phyloP scores from a whole-genome alignment of 2,888 invertebrate genomes.

The Chymomyza fuscimana region DNA sequence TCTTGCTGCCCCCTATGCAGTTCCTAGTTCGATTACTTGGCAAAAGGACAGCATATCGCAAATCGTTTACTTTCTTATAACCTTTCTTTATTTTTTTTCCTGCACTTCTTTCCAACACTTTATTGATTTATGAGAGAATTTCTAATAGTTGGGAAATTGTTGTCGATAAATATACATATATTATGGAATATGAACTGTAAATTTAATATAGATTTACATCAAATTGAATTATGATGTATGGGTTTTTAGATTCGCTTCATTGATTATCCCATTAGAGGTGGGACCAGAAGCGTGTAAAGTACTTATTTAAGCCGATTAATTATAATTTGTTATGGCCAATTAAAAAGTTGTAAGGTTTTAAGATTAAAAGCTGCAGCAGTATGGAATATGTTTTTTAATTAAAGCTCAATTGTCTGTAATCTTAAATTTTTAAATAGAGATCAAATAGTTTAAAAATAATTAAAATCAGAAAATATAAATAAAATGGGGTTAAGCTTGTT shows the following conservation, averaged over 20 bases:
- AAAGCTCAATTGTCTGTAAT: too few species aligned
- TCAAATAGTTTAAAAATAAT: too few species aligned
- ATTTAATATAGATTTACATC: constrained; percentile 29
- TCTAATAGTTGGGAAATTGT: constrained; percentile 56
- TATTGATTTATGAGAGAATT: constrained; percentile 53
- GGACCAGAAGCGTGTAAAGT: not conserved
- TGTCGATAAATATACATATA: constrained; percentile 44
- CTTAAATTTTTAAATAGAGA: too few species aligned
- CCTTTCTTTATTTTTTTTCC: constrained; percentile 5
- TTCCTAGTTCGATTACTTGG: constrained; percentile 7
- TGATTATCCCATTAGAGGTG: not conserved
- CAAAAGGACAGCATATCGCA: constrained; percentile 34
- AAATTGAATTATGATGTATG: not conserved
- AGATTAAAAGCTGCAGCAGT: too few species aligned
- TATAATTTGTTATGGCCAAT: not conserved
- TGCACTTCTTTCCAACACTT: not conserved
- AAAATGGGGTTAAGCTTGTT: too few species aligned
- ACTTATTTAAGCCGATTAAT: not conserved
- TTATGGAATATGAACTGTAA: constrained; percentile 31
- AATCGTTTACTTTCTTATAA: constrained; percentile 37
- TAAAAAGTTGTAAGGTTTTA: too few species aligned
- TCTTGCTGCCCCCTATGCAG: not conserved
- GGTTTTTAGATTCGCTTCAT: not conserved
- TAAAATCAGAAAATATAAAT: too few species aligned
- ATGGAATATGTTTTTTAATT: too few species aligned